phyloP scores from a whole-genome alignment of 2,113 vertebrate species.

The Corythaeola cristata region DNA sequence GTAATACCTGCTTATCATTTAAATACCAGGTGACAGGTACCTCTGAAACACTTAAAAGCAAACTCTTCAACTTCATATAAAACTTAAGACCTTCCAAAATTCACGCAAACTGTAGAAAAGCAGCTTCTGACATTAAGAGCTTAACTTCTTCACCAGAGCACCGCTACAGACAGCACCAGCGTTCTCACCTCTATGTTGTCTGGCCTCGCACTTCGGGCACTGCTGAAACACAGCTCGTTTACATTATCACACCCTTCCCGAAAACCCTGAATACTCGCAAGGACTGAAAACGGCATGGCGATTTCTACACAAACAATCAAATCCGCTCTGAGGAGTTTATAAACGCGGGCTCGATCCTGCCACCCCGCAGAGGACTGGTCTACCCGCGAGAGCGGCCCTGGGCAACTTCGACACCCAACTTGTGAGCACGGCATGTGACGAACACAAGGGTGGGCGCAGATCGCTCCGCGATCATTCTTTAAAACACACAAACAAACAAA shows the following conservation, averaged over 20 bases:
- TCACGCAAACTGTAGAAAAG: neutral
- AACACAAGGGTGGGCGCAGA: too few relatives aligned
- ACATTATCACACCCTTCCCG: neutral
- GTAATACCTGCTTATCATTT: neutral
- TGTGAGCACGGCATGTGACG: neutral
- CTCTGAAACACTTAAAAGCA: neutral
- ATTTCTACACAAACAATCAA: neutral
- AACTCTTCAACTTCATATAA: neutral
- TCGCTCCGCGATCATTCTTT: too few relatives aligned
- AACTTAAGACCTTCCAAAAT: neutral
- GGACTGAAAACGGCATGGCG: neutral
- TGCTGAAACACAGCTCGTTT: neutral
- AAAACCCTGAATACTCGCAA: accelerated
- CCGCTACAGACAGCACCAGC: neutral
- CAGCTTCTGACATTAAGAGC: neutral
- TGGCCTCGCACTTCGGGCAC: neutral
- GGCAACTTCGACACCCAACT: neutral
- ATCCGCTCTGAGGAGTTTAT: neutral
- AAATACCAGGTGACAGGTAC: neutral
- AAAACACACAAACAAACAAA: too few relatives aligned
- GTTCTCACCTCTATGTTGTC: neutral
- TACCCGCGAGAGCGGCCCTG: neutral
- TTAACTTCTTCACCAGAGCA: neutral
- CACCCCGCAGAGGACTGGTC: neutral
- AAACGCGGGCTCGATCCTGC: neutral